Evolutionary conservation across 2,797 vertebrate species (phyloP), one percentile per base, ranked within the genome.

Genomic region (Myotis daubentonii): DNA sequence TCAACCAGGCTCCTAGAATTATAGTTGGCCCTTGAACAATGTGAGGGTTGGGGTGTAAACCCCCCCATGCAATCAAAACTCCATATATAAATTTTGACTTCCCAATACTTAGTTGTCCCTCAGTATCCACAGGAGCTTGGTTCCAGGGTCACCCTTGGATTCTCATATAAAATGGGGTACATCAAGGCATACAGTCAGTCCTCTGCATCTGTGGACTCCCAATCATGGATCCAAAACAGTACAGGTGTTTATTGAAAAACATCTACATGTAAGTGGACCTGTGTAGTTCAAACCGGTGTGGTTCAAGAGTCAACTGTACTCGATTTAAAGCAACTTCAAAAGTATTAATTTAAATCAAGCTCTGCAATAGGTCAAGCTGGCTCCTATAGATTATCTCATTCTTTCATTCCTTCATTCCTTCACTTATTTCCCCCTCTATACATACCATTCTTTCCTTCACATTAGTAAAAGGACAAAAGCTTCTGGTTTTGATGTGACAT

Each of bases 241-340:
- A 66, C 13, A 68, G 44, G 81, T 68, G 33, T 66, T 49, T 49
- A 47, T 16, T 49, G 20, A 66, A 49, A 82, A 82, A 82, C 47
- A 33, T 49, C 60, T 22, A 36, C 4, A 1, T 36, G 25, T 83
- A 49, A 68, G 44, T 83, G 44, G 30, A 51, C 30, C 44, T 68
- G 15, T 16, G 8, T n/a, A 51, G 30, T 25, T 83, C 30, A 65
- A 82, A 66, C 7, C 1, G 4, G 6, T 33, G 30, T 33, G 17
- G 44, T 82, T 47, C 62, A 83, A 83, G 20, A 3, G 30, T 66
- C 30, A 68, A 36, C 22, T 83, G 8, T 66, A 28, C 70, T 38
- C 76, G 81, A 87, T 28, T 57, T 70, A 86, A 93, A 84, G 22
- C 11, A 92, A 80, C 15, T 92, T 89, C 60, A 79, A 47, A 95